These are phyloP conservation scores for Phalanger gymnotis DNA, from an alignment of 2,797 vertebrate species.

Conservation along the genomic window DNA sequence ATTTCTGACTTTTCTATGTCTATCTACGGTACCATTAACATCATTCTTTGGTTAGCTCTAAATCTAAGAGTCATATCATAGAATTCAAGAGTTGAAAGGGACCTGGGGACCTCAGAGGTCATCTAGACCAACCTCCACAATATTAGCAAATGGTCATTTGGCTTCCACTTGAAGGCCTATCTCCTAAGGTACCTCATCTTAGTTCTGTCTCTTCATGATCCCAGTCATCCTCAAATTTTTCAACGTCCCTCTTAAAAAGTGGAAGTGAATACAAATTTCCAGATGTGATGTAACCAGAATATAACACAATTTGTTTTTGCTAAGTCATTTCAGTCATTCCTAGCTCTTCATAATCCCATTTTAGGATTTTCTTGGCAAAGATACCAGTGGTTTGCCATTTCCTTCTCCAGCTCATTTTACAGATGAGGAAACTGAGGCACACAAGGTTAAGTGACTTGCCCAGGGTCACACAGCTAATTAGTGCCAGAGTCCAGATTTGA, in stretches of 20 bases:
- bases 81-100: not conserved
- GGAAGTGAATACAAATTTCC: not conserved
- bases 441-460: not conserved
- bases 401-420: not conserved
- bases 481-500: not conserved
- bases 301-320: not conserved
- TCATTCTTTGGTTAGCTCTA: not conserved
- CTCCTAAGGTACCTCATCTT: not conserved
- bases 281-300: not conserved
- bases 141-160: not conserved
- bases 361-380: not conserved
- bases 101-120: not conserved
- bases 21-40: not conserved
- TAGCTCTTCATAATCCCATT: not conserved
- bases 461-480: not conserved
- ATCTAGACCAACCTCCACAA: not conserved
- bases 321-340: not conserved
- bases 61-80: not conserved
- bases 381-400: not conserved
- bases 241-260: not conserved
- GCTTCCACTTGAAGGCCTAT: not conserved
- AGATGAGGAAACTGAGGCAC: not conserved
- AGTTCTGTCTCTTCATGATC: not conserved
- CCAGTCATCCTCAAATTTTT: not conserved
- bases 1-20: constrained; percentile 1